Evolutionary conservation across 2,113 vertebrate genomes (phyloP).

Genomic region (Protomyctophum bolini): DNA sequence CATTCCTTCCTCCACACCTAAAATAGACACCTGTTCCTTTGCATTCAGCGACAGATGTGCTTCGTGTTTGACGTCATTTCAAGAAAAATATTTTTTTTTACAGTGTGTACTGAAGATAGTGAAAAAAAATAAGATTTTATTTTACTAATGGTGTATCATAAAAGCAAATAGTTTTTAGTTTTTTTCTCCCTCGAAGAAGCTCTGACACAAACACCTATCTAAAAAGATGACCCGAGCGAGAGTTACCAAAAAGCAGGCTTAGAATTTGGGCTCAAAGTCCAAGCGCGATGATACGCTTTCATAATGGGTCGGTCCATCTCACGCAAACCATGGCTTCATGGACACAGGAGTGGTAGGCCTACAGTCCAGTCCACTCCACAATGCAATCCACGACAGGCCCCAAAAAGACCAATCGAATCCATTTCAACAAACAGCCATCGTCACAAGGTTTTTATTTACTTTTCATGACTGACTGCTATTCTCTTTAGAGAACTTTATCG

Average conservation of each 20-base stretch:
- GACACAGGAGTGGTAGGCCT: slow-evolving; percentile 54
- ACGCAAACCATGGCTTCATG: slow-evolving; percentile 33
- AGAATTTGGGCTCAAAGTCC: slow-evolving; percentile 26
- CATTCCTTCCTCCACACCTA: slow-evolving; percentile 56
- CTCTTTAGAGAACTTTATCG: too few relatives aligned
- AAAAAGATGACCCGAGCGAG: slow-evolving; percentile 37
- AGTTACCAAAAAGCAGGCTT: slow-evolving; percentile 21
- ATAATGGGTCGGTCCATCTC: slow-evolving; percentile 36
- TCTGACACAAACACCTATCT: slow-evolving; percentile 56
- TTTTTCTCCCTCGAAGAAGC: slow-evolving; percentile 20
- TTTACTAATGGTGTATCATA: slow-evolving; percentile 41
- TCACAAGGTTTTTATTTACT: slow-evolving; percentile 35
- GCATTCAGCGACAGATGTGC: slow-evolving; percentile 65
- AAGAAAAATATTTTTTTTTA: slow-evolving; percentile 57
- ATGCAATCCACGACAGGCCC: slow-evolving; percentile 42
- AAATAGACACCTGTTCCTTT: slow-evolving; percentile 52
- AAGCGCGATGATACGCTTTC: slow-evolving; percentile 31
- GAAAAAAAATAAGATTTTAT: slow-evolving; percentile 42
- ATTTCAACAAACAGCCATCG: slow-evolving; percentile 46
- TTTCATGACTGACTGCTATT: not conserved
- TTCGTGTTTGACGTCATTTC: slow-evolving; percentile 56
- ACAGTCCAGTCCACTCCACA: slow-evolving; percentile 47
- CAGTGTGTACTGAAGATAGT: slow-evolving; percentile 72
- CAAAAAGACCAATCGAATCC: slow-evolving; percentile 10
- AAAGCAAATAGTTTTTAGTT: slow-evolving; percentile 42